Conservation (phyloP, 1,140 invertebrate species). For the Choristoneura fumiferana region DNA sequence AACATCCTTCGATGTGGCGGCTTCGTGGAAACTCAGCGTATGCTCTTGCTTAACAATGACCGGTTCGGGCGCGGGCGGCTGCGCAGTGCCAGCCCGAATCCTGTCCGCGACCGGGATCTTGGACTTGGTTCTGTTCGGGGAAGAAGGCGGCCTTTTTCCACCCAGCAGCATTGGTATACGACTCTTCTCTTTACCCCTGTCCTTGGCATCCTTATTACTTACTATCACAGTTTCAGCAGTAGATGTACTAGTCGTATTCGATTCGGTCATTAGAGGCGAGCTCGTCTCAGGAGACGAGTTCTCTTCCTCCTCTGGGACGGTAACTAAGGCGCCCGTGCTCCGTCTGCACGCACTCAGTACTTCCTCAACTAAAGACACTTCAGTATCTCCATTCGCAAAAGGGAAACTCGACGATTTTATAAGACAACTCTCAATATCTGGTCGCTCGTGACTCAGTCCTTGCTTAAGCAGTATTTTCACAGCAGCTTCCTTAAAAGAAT, state of each 20-base stretch:
- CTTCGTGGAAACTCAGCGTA: constrained; percentile 83
- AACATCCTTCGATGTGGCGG: constrained; percentile 86
- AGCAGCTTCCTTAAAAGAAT: constrained; percentile 64
- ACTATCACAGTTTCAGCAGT: constrained; percentile 81
- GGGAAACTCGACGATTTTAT: constrained; percentile 62
- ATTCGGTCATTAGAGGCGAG: constrained; percentile 80
- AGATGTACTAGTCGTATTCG: constrained; percentile 83
- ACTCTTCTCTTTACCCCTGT: constrained; percentile 62
- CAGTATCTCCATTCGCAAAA: constrained; percentile 46
- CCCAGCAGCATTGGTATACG: constrained; percentile 70
- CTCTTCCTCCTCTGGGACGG: constrained; percentile 83
- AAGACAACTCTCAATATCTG: constrained; percentile 40
- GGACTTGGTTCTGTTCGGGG: constrained; percentile 54
- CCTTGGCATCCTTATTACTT: constrained; percentile 70
- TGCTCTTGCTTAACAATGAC: constrained; percentile 73
- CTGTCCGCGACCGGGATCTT: constrained; percentile 62
- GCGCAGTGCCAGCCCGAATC: constrained; percentile 27
- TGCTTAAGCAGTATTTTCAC: constrained; percentile 62
- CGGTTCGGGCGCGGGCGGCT: constrained; percentile 41
- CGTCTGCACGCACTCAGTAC: constrained; percentile 67
- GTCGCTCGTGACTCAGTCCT: constrained; percentile 38
- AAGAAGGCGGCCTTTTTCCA: constrained; percentile 62
- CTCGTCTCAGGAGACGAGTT: constrained; percentile 67
- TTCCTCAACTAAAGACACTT: constrained; percentile 69
- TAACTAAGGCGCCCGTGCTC: constrained; percentile 69